Evolutionary conservation across 1,140 invertebrate genomes (phyloP).

Genomic region (Papilio dardanus): DNA sequence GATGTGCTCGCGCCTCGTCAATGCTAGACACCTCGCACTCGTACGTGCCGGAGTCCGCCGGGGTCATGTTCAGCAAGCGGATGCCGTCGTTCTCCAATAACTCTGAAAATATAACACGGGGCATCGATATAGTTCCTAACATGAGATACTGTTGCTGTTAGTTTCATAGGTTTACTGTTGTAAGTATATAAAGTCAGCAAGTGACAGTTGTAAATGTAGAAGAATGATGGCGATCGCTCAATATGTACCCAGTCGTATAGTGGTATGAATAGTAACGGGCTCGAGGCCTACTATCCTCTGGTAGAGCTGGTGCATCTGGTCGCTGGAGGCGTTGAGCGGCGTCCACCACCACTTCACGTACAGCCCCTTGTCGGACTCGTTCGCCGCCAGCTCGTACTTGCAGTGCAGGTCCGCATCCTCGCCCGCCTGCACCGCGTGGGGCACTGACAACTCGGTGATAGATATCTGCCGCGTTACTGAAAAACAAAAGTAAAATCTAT

Average conservation of each 20-base stretch:
- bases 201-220: not conserved
- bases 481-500: slow-evolving; percentile 34
- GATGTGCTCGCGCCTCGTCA: slow-evolving; percentile 55
- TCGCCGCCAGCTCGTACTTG: slow-evolving; percentile 49
- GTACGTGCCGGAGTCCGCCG: slow-evolving; percentile 61
- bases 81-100: slow-evolving; percentile 59
- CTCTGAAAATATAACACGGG: slow-evolving; percentile 48
- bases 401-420: slow-evolving; percentile 57
- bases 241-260: slow-evolving; percentile 44
- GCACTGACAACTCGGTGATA: slow-evolving; percentile 66
- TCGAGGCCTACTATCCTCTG: slow-evolving; percentile 57
- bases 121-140: no score
- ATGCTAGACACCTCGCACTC: slow-evolving; percentile 67
- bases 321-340: slow-evolving; percentile 47
- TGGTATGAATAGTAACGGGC: slow-evolving; percentile 42
- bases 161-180: no score
- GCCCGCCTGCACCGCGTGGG: slow-evolving; percentile 54
- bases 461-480: slow-evolving; percentile 63
- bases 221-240: not conserved
- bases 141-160: no score
- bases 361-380: slow-evolving; percentile 49
- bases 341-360: slow-evolving; percentile 75
- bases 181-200: not conserved
- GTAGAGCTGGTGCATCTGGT: slow-evolving; percentile 57
- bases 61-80: slow-evolving; percentile 52